A percentile compares a stretch with the other conserved stretches of the same genome.
phyloP scores from a whole-genome alignment of 2,113 vertebrate species.

The Dryoscopus gambensis region DNA sequence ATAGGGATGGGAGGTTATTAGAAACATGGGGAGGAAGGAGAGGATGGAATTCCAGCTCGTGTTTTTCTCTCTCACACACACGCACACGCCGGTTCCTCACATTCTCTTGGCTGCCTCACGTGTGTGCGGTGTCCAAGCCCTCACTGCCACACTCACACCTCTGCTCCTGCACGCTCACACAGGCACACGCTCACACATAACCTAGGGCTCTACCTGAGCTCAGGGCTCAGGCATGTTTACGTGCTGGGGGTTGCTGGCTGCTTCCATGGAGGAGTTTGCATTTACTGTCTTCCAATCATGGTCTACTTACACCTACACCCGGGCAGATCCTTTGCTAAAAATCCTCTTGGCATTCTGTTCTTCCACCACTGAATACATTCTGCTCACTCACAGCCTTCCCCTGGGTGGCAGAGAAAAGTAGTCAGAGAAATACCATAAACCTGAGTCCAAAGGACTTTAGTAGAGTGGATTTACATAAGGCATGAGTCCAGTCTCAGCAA shows the following conservation, averaged over 20 bases:
- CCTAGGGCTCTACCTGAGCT: neutral
- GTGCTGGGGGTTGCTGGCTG: neutral
- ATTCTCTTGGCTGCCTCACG: neutral
- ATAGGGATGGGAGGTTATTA: conserved; percentile 64
- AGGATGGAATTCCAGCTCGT: conserved; percentile 34
- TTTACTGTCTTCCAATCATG: neutral
- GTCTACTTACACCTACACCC: neutral
- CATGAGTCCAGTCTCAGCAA: neutral
- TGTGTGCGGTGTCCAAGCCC: neutral
- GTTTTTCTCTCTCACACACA: conserved; percentile 56
- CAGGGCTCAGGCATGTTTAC: neutral
- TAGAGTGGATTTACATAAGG: neutral
- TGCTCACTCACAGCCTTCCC: neutral
- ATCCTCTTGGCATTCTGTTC: neutral
- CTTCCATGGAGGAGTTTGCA: neutral
- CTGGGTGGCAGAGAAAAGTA: neutral
- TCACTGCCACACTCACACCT: neutral
- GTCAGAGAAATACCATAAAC: neutral
- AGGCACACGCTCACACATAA: neutral
- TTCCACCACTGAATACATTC: neutral
- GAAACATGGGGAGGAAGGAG: conserved; percentile 61
- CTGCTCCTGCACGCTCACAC: neutral
- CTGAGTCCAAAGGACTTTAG: neutral
- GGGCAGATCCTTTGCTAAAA: neutral
- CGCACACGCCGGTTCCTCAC: neutral